phyloP scores from a whole-genome alignment of 92 coral and sea anemone species.

The Epizoanthus rinbou region DNA sequence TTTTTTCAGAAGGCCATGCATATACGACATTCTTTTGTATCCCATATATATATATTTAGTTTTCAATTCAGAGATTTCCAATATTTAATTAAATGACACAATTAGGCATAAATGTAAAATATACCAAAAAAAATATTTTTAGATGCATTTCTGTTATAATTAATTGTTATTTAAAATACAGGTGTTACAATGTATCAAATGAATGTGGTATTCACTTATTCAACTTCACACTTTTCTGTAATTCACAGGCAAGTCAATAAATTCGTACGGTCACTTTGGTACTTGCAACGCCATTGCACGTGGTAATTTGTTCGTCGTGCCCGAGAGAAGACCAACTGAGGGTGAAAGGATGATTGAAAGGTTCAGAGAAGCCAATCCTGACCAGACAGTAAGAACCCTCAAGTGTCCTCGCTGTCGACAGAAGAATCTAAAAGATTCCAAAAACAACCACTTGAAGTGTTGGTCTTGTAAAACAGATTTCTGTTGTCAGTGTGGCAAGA shows the following conservation, averaged over 20 bases:
- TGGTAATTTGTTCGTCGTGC: neutral
- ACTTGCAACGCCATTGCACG: neutral
- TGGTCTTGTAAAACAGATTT: slow-evolving; percentile 92
- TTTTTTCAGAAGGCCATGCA: no score
- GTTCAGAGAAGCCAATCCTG: slow-evolving; percentile 56
- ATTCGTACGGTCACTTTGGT: slow-evolving; percentile 73
- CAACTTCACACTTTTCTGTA: neutral
- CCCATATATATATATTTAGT: no score
- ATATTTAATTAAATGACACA: no score
- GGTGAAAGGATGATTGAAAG: slow-evolving; percentile 63
- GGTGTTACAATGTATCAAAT: no score
- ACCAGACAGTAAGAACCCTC: slow-evolving; percentile 36
- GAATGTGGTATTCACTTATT: neutral
- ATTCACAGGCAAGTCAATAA: slow-evolving; percentile 66
- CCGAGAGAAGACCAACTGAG: slow-evolving; percentile 59
- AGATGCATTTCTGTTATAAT: no score
- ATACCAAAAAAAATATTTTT: no score
- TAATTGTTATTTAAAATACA: no score
- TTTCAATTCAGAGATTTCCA: no score
- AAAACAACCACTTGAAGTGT: slow-evolving; percentile 81
- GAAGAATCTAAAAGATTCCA: slow-evolving; percentile 73
- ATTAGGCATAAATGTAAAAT: no score
- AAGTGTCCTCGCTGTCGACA: slow-evolving; percentile 88
- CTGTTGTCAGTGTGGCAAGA: slow-evolving; percentile 87
- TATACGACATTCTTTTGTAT: no score